Conservation (phyloP, 2,888 invertebrate genomes). For the Sericinus montela region DNA sequence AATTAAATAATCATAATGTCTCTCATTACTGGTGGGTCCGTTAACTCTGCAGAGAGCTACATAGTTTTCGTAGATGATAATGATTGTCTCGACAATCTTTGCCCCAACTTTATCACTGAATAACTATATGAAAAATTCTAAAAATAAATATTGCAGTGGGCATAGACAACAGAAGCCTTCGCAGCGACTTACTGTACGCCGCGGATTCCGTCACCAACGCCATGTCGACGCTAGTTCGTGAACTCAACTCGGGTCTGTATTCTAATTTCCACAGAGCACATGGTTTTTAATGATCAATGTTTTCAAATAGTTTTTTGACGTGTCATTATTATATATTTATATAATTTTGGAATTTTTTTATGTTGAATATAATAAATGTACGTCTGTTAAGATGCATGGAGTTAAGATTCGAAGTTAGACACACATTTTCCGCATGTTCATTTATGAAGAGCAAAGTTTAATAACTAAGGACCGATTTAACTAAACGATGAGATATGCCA, state of each 20-base stretch:
- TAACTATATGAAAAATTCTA: too few species aligned
- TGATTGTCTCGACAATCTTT: too few species aligned
- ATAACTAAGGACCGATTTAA: too few species aligned
- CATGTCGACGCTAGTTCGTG: slow-evolving; percentile 97
- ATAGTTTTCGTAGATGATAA: too few species aligned
- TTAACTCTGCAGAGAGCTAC: too few species aligned
- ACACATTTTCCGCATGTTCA: slow-evolving; percentile 7
- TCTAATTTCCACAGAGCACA: neutral
- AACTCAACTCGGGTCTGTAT: slow-evolving; percentile 92
- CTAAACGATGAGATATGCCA: too few species aligned
- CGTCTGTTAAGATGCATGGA: slow-evolving; percentile 2
- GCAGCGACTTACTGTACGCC: slow-evolving; percentile 94
- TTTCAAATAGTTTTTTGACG: slow-evolving; percentile 1
- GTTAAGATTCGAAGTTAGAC: neutral
- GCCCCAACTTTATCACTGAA: too few species aligned
- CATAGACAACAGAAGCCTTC: slow-evolving; percentile 81
- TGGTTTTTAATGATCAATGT: neutral
- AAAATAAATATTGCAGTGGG: slow-evolving; percentile 50
- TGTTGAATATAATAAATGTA: neutral
- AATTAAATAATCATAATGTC: too few species aligned
- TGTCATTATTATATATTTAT: neutral
- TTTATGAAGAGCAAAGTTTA: too few species aligned
- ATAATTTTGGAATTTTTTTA: neutral
- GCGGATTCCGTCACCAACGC: slow-evolving; percentile 99
- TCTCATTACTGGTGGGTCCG: too few species aligned